Percentiles rank a stretch among this genome's conserved stretches.
phyloP scores from a whole-genome alignment of 2,797 vertebrate species.

The Enteromius mattozi region DNA sequence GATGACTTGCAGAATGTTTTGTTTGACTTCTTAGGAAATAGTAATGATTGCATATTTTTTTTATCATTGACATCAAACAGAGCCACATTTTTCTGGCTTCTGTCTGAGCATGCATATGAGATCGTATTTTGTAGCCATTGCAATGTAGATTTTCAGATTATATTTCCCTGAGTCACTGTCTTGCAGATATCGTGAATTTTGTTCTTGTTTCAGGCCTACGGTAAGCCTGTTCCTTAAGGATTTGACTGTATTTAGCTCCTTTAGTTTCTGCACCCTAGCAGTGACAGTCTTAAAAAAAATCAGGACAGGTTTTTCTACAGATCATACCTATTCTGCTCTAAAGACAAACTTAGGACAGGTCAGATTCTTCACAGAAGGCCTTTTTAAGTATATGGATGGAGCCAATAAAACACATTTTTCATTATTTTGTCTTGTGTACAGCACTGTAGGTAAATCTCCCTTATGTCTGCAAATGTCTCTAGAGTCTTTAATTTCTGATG shows the following conservation, averaged over 20 bases:
- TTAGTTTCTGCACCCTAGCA: slow-evolving; percentile 34
- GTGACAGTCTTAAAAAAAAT: slow-evolving; percentile 38
- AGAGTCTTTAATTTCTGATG: background rate
- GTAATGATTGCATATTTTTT: background rate
- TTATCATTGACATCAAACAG: background rate
- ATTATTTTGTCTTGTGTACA: slow-evolving; percentile 8
- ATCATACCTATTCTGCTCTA: slow-evolving; percentile 21
- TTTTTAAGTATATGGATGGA: background rate
- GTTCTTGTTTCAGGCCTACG: slow-evolving; percentile 17
- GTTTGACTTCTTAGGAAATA: background rate
- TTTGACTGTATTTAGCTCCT: slow-evolving; percentile 39
- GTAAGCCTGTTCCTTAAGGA: slow-evolving; percentile 26
- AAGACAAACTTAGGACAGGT: slow-evolving; percentile 27
- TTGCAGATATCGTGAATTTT: slow-evolving; percentile 1
- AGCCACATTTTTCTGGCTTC: background rate
- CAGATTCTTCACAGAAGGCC: slow-evolving; percentile 28
- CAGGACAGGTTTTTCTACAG: slow-evolving; percentile 49
- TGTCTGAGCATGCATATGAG: background rate
- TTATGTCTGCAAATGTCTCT: background rate
- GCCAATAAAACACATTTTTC: background rate
- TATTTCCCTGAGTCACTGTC: background rate
- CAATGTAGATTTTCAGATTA: background rate
- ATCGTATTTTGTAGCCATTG: slow-evolving; percentile 3
- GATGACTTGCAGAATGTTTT: background rate
- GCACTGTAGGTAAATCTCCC: background rate